phyloP scores from a whole-genome alignment of 1,140 invertebrate species.

The Copidosoma floridanum region DNA sequence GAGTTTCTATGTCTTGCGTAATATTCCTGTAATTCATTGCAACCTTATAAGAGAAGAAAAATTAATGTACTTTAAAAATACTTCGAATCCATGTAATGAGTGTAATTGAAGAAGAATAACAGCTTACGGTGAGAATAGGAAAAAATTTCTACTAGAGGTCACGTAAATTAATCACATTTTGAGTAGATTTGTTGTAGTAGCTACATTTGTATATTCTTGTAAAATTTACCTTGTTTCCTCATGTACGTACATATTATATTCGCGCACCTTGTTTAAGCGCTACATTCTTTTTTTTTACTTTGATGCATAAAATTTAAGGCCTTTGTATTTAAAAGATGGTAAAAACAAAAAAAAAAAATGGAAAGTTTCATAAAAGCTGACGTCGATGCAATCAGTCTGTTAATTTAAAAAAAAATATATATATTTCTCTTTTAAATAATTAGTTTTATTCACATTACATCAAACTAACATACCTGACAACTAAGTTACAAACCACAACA shows the following conservation, averaged over 20 bases:
- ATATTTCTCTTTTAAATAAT: conserved; percentile 4
- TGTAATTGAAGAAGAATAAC: conserved; percentile 5
- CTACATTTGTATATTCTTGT: conserved; percentile 23
- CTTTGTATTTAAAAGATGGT: conserved; percentile 18
- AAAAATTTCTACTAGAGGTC: neutral
- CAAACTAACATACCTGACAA: conserved; percentile 9
- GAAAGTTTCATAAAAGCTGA: neutral
- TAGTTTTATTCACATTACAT: conserved; percentile 19
- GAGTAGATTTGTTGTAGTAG: conserved; percentile 23
- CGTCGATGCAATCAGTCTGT: conserved; percentile 7
- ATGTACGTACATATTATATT: no score
- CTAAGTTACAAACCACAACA: conserved; percentile 9
- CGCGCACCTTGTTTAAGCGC: conserved; percentile 9
- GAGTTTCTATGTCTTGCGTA: conserved; percentile 24
- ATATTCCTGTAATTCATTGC: conserved; percentile 8
- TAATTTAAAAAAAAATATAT: conserved; percentile 13
- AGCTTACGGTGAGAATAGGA: no score
- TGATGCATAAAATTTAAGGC: conserved; percentile 6
- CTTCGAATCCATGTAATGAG: conserved; percentile 22
- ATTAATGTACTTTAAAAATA: conserved; percentile 16
- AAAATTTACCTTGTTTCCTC: conserved; percentile 24
- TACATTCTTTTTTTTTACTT: conserved; percentile 12
- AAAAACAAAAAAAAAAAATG: neutral
- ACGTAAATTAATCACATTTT: conserved; percentile 19
- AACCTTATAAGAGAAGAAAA: conserved; percentile 15